A percentile compares a stretch with the other conserved stretches of the same genome.
phyloP scores from a whole-genome alignment of 2,888 invertebrate genomes.

The Campoplex capitator region DNA sequence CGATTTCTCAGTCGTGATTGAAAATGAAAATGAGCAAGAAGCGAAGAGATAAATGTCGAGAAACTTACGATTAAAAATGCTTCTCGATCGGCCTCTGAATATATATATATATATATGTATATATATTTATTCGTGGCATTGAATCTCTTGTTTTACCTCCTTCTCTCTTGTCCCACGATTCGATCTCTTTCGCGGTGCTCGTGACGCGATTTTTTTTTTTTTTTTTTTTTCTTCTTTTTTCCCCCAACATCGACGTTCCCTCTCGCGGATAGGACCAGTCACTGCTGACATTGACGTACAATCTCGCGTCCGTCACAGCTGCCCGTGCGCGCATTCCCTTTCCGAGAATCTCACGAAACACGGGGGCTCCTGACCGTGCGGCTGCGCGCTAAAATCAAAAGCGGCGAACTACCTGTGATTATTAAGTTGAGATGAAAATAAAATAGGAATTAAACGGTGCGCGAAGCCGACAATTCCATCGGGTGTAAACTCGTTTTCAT shows the following conservation, averaged over 20 bases:
- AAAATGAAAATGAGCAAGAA: neutral
- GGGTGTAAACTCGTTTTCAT: neutral
- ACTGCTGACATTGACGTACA: slow-evolving; percentile 46
- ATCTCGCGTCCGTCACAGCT: slow-evolving; percentile 14
- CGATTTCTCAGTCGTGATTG: neutral
- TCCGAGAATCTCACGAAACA: neutral
- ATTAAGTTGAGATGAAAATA: neutral
- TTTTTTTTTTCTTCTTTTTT: slow-evolving; percentile 1
- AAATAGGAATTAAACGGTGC: neutral
- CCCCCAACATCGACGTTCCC: slow-evolving; percentile 29
- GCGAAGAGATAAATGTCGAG: neutral
- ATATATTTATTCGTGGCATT: slow-evolving; percentile 1
- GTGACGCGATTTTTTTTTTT: slow-evolving; percentile 33
- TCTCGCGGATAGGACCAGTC: slow-evolving; percentile 40
- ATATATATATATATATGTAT: slow-evolving; percentile 24
- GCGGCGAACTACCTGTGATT: no score
- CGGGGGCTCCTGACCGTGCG: no score
- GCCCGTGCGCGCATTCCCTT: neutral
- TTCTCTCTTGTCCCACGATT: slow-evolving; percentile 45
- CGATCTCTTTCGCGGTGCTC: slow-evolving; percentile 45
- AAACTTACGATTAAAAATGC: neutral
- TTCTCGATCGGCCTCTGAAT: neutral
- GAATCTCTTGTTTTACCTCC: slow-evolving; percentile 50
- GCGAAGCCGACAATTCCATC: slow-evolving; percentile 4
- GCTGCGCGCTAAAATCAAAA: neutral